Evolutionary conservation across 2,888 invertebrate genomes (phyloP), one percentile per base, ranked within the genome.

Genomic region (Cartodere bifasciata): DNA sequence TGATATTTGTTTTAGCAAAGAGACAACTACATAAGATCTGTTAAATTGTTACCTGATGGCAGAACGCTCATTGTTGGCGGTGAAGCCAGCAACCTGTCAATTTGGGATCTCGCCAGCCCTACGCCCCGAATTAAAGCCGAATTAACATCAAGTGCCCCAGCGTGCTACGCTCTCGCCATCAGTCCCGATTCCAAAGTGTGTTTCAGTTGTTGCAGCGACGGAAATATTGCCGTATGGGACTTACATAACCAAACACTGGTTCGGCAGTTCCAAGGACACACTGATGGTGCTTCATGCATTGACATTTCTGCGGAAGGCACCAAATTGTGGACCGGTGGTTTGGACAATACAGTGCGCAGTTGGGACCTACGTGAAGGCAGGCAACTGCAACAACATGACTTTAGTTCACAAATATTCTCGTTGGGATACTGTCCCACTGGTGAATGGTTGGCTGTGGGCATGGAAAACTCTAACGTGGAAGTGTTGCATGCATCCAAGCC

Each of bases 151-250:
- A 84, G 84, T 36, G 92, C 94, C 36, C 94, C 95, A 13, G 97
- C 97, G 1, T 97, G 95, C 63, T 98, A 98, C 60, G 95, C 95
- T 30, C 72, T 97, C 31, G 95, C 95, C 37, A 91, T 97, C 48
- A 90, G 90, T 47, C 91, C 91, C 1, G 95, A 97, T 63, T 87
- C 88, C 37, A 94, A 94, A 70, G 86, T 92, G 38, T 94, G 95
- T 69, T 98, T 95, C 67, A 91, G 92, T 56, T 97, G 97, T 61
- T 95, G 95, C 68, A 91, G 91, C 48, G 95, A 98, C 58, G 97
- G 97, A 17, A 88, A 94, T 61, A 92, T 95, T 50, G 91, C 92
- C 16, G 91, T 95, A 3, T 95, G 94, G 94, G 95, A 85, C 60
- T 66, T 85, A 28, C 83, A 84, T 49, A 85, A 83, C 64, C 90